Conservation (phyloP, 2,113 vertebrate genomes). For the Pao palembangensis region DNA sequence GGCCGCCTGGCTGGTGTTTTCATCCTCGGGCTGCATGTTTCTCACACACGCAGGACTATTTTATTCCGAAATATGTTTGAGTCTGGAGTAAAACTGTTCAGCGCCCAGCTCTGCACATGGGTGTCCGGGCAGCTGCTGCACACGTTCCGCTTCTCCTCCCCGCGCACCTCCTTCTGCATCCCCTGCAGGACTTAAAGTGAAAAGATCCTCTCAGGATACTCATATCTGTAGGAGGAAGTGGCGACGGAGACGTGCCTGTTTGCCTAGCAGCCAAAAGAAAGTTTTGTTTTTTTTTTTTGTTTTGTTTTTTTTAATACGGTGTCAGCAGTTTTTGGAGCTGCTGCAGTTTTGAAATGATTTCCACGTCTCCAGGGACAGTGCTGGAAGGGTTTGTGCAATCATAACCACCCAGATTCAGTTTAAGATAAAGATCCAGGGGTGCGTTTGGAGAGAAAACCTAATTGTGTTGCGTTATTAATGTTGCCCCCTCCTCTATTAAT, state of each 20-base stretch:
- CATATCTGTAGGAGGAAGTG: conserved; percentile 29
- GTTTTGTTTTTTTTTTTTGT: too few species aligned
- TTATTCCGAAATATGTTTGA: not conserved
- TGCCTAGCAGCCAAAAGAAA: conserved; percentile 6
- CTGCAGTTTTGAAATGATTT: conserved; percentile 7
- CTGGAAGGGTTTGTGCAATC: conserved; percentile 1
- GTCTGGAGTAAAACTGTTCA: not conserved
- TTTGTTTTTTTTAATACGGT: conserved; percentile 13
- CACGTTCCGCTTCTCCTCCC: conserved; percentile 45
- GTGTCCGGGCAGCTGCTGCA: conserved; percentile 61
- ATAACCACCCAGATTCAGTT: too few species aligned
- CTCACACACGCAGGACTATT: not conserved
- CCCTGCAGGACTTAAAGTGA: conserved; percentile 34
- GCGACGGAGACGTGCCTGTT: conserved; percentile 5
- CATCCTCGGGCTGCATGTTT: not conserved
- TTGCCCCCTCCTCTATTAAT: too few species aligned
- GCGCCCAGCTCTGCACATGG: conserved; percentile 35
- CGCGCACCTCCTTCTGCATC: conserved; percentile 29
- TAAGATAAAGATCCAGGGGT: too few species aligned
- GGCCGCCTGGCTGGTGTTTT: not conserved
- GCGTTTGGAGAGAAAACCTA: too few species aligned
- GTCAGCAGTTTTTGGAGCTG: conserved; percentile 10
- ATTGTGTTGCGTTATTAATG: too few species aligned
- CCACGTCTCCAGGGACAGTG: not conserved
- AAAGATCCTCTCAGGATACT: conserved; percentile 38